Conservation (phyloP, 1,140 invertebrate species). For the Proales similis region DNA sequence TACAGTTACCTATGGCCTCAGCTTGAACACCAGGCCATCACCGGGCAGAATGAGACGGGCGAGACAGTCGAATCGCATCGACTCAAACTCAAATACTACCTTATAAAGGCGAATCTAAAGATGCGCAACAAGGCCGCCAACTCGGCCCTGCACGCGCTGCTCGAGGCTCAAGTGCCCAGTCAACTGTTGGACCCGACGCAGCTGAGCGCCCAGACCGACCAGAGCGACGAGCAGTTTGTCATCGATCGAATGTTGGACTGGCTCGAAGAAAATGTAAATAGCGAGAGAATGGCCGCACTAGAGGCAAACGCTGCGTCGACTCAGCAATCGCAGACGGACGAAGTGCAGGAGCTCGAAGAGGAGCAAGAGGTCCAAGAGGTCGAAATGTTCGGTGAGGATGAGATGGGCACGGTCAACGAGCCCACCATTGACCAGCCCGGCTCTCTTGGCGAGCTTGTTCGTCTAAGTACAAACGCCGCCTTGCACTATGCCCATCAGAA, state of each 20-base stretch:
- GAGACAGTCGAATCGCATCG: background rate
- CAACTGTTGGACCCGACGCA: background rate
- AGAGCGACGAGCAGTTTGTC: constrained; percentile 1
- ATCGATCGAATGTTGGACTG: constrained; percentile 1
- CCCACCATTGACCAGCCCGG: background rate
- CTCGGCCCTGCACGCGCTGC: background rate
- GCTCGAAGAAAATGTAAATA: constrained; percentile 1
- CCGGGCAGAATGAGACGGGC: too few relatives aligned
- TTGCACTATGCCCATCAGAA: constrained; percentile 28
- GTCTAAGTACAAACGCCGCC: constrained; percentile 5
- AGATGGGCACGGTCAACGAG: background rate
- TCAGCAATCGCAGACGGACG: background rate
- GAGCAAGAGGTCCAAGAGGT: constrained; percentile 34
- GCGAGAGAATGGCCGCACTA: too few relatives aligned
- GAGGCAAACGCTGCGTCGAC: background rate
- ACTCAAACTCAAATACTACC: constrained; percentile 35
- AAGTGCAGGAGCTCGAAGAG: constrained; percentile 33
- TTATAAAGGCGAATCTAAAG: constrained; percentile 33
- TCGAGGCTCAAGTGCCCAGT: background rate
- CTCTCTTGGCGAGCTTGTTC: constrained; percentile 3
- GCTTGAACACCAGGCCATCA: too few relatives aligned
- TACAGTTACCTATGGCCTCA: constrained; percentile 33
- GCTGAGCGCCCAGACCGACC: background rate
- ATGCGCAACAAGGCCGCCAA: background rate
- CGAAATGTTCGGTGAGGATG: constrained; percentile 22